Conservation (phyloP, 2,113 vertebrate genomes). For the Lynx canadensis region DNA sequence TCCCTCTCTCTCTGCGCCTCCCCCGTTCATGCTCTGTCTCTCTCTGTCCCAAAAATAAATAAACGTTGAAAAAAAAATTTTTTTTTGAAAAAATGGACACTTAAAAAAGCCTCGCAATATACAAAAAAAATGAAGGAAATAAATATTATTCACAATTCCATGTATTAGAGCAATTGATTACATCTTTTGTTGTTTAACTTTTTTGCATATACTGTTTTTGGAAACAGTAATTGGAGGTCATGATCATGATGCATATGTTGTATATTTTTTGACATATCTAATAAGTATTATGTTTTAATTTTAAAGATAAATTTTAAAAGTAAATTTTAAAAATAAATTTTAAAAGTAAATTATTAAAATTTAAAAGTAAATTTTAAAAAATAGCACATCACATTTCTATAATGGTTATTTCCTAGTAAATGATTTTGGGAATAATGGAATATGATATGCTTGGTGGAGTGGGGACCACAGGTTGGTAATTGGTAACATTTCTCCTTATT, state of each 20-base stretch:
- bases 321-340: no score
- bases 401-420: slow-evolving; percentile 18
- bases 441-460: neutral
- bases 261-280: neutral
- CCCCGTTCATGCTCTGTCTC: no score
- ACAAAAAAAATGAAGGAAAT: neutral
- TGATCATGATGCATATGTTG: neutral
- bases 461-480: neutral
- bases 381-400: neutral
- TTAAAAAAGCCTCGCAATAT: neutral
- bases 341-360: no score
- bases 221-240: neutral
- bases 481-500: neutral
- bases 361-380: neutral
- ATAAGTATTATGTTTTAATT: neutral
- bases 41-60: no score
- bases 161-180: neutral
- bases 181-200: slow-evolving; percentile 21
- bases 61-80: no score
- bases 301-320: neutral
- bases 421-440: neutral
- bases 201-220: neutral
- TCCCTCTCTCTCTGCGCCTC: no score
- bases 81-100: neutral
- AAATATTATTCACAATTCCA: neutral